These are phyloP conservation scores for Eupithecia subumbrata DNA, from an alignment of 2,888 invertebrate species.

Conservation along the genomic window DNA sequence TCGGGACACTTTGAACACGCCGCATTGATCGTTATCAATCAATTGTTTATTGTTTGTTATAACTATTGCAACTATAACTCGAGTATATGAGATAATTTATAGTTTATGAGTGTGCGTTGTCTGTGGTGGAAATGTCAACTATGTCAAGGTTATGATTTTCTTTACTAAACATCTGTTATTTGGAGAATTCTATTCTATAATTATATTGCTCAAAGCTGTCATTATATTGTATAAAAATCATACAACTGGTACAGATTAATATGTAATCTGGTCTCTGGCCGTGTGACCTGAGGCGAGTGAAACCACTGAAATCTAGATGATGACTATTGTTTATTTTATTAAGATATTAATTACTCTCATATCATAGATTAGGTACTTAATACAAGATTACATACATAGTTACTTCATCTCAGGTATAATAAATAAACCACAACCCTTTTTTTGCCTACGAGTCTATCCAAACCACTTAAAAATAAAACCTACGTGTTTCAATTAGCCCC, in stretches of 20 bases:
- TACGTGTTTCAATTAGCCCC: not conserved
- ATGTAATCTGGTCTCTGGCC: no score
- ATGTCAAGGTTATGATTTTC: conserved; percentile 5
- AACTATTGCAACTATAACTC: conserved; percentile 12
- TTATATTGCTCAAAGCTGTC: not conserved
- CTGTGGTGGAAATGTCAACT: conserved; percentile 3
- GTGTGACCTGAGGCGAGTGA: no score
- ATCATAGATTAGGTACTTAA: no score
- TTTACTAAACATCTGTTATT: not conserved
- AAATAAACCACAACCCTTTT: conserved; percentile 12
- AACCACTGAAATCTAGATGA: no score
- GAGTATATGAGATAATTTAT: not conserved
- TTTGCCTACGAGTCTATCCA: not conserved
- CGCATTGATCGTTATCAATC: conserved; percentile 58
- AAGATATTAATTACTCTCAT: no score
- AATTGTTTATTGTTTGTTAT: conserved; percentile 55
- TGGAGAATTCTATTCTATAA: not conserved
- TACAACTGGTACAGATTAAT: not conserved
- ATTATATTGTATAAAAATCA: not conserved
- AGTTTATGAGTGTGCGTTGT: conserved; percentile 13
- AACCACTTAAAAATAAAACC: not conserved
- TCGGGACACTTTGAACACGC: conserved; percentile 49
- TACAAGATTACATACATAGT: no score
- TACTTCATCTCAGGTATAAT: not conserved
- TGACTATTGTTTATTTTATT: no score